Percentiles rank a stretch among this genome's conserved stretches.
Conservation (phyloP, 2,113 vertebrate genomes). For the Peucedramus taeniatus region DNA sequence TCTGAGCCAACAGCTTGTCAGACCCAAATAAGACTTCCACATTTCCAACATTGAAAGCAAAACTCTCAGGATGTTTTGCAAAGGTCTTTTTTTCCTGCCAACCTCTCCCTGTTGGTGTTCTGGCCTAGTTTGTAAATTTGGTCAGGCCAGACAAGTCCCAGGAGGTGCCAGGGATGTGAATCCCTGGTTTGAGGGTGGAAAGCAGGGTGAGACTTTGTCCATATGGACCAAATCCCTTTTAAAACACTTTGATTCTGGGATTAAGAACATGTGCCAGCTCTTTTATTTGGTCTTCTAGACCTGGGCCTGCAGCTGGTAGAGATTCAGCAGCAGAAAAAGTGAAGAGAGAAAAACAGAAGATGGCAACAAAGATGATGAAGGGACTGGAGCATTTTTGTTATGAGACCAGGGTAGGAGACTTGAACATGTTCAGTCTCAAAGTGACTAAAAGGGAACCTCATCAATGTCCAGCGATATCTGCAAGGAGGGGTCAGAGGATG, state of each 20-base stretch:
- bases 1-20: background rate
- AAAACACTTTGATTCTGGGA: background rate
- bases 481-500: background rate
- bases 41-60: background rate
- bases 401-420: background rate
- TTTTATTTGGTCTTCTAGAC: background rate
- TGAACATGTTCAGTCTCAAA: background rate
- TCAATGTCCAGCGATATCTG: rapidly evolving
- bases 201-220: background rate
- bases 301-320: background rate
- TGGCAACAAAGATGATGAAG: background rate
- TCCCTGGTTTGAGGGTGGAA: background rate
- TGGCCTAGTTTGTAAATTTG: background rate
- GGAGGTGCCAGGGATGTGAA: background rate
- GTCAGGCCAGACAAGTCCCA: background rate
- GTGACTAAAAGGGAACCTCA: background rate
- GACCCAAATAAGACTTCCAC: background rate
- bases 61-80: background rate
- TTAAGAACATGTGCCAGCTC: background rate
- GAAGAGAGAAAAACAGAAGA: background rate
- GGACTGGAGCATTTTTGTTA: background rate
- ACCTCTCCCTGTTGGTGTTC: background rate
- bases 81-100: background rate
- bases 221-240: background rate
- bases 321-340: background rate